Percentiles rank a stretch among this genome's conserved stretches.
These are phyloP conservation scores for Ptilorrhoa leucosticta DNA, from an alignment of 2,113 vertebrate species.

Conservation along the genomic window DNA sequence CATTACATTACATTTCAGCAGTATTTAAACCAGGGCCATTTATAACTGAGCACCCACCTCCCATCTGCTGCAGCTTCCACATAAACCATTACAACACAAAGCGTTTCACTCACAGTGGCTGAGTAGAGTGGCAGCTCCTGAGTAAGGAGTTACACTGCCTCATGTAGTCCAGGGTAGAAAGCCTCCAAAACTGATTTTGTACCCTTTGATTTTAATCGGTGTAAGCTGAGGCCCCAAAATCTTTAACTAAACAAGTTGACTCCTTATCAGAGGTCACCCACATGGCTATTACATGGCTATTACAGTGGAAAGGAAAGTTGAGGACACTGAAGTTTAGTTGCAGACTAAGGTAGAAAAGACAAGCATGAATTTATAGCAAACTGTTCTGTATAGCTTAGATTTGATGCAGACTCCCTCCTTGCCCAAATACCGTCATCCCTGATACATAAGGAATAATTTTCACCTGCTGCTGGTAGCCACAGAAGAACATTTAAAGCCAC, in stretches of 20 bases:
- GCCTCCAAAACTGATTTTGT: neutral
- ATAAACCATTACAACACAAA: neutral
- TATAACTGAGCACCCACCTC: neutral
- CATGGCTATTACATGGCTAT: fast-evolving
- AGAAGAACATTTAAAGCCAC: neutral
- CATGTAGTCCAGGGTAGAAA: neutral
- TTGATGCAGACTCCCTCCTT: neutral
- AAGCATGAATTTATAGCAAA: neutral
- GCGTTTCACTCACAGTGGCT: neutral
- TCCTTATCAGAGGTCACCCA: neutral
- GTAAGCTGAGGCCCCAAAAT: neutral
- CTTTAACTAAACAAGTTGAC: neutral
- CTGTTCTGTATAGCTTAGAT: neutral
- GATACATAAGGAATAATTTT: neutral
- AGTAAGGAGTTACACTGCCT: neutral
- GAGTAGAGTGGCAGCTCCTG: neutral
- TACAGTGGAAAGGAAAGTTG: neutral
- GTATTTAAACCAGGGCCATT: neutral
- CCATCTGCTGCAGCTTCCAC: neutral
- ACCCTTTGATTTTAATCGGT: neutral
- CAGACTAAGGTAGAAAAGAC: neutral
- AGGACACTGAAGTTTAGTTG: neutral
- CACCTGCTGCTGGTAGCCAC: slow-evolving; percentile 11
- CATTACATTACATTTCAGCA: neutral
- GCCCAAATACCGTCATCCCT: neutral